Base-by-base conservation (phyloP, 2,888 invertebrate species). In the Lordiphosa fenestrarum region DNA sequence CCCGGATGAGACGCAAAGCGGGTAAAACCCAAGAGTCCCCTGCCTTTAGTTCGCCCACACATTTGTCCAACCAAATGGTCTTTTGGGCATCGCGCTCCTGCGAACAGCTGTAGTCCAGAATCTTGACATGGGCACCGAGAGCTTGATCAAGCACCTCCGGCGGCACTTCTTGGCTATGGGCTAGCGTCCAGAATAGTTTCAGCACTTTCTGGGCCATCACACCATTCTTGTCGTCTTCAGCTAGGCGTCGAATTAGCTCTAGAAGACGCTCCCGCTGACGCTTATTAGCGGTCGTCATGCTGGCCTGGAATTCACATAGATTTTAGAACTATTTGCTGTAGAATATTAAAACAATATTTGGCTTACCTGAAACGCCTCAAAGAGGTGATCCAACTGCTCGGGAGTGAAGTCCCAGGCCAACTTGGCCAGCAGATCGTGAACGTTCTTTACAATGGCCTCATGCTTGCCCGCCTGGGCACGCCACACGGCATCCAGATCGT, bases 61-160 rank as follows among this genome's bases (percentile, higher is more conserved):
- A 97, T 90, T 96, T 96, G 86, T 97, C 96, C 63, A 98, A 91
- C 98, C 98, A 98, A 63, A 95, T 93, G 10, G 96, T 95, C 90
- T 98, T 98, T 90, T 98, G 98, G 9, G 96, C 95, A 90, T 98
- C 98, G 75, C 98, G 93, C 88, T 98, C 97, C 91, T 98, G 98
- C 53, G 98, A 97, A 90, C 98, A 98, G 87, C 97, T 98, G 89
- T 98, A 98, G 91, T 98, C 98, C 68, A 99, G 91, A 87, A 99
- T 98, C 92, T 98, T 98, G 10, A 98, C 96, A 87, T 98, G 97
- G 66, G 98, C 97, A 35, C 94, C 94, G 71, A 99, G 90, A 2
- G 98, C 98, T 88, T 98, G 98, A 89, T 99, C 98, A 93, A 98
- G 95, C 65, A 98, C 98, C 90, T 99, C 98, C 2, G 97, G 98